Conservation (phyloP, 2,888 invertebrate species). For the Ichneumoninae sp. region DNA sequence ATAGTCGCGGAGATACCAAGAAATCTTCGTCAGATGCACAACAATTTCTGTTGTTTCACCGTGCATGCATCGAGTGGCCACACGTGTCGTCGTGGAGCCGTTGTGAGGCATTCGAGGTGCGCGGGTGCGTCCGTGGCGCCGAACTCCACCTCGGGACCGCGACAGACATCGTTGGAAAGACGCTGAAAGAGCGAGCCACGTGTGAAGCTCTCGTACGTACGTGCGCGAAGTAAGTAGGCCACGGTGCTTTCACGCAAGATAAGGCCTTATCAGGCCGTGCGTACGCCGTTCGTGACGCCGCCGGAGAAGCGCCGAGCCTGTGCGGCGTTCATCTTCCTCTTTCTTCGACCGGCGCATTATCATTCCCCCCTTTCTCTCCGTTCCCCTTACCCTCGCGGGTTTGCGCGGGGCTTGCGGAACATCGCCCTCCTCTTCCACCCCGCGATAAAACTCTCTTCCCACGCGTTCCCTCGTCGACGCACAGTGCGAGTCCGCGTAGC, state of each 20-base stretch:
- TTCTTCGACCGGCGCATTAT: constrained; percentile 50
- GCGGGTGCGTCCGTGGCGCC: neutral
- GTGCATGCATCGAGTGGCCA: constrained; percentile 24
- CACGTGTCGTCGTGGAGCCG: constrained; percentile 13
- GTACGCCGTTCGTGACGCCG: constrained; percentile 69
- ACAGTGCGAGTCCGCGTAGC: neutral
- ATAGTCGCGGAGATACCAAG: too few species aligned
- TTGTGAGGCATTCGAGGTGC: constrained; percentile 2
- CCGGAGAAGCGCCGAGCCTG: constrained; percentile 36
- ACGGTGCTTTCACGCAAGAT: constrained; percentile 84
- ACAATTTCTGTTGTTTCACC: neutral
- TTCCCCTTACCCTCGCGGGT: constrained; percentile 2
- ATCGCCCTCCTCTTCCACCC: constrained; percentile 16
- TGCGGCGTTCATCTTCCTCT: constrained; percentile 1
- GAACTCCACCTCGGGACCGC: neutral
- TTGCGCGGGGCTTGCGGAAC: neutral
- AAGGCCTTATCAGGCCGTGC: constrained; percentile 81
- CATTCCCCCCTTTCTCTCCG: constrained; percentile 17
- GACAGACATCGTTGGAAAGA: constrained; percentile 64
- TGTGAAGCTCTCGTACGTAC: constrained; percentile 50
- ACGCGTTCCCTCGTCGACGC: constrained; percentile 31
- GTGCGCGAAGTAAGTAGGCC: constrained; percentile 79
- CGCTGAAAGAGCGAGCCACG: constrained; percentile 53
- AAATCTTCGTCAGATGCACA: neutral
- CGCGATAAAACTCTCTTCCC: constrained; percentile 63